Evolutionary conservation across 2,113 vertebrate species (phyloP).

Genomic region (Catharus bicknelli): DNA sequence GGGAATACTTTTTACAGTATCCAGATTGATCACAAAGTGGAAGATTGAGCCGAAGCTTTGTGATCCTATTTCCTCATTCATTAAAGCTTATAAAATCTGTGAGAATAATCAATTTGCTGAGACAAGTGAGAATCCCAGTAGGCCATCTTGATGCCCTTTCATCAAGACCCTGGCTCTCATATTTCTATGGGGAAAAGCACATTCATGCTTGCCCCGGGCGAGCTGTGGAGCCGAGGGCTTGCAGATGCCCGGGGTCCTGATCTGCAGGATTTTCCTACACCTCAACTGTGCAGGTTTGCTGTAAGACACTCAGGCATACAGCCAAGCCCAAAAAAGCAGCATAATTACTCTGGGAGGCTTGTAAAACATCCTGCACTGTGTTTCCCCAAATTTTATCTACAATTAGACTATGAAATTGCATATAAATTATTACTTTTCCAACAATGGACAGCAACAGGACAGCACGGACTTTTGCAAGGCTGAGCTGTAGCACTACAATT

Average conservation of each 20-base stretch:
- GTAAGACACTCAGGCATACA: neutral
- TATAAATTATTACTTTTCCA: constrained; percentile 16
- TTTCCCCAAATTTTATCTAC: neutral
- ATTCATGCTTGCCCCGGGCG: neutral
- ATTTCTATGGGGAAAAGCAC: neutral
- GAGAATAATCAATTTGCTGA: neutral
- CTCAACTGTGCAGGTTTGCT: neutral
- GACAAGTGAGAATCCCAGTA: neutral
- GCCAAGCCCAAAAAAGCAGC: constrained; percentile 11
- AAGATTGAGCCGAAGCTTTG: neutral
- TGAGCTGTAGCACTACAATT: neutral
- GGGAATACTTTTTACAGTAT: neutral
- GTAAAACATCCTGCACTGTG: neutral
- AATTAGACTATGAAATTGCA: constrained; percentile 13
- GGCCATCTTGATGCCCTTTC: neutral
- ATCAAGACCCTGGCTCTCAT: neutral
- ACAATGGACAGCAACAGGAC: neutral
- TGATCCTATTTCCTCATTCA: neutral
- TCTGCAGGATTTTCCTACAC: neutral
- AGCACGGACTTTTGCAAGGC: neutral
- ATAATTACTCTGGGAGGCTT: constrained; percentile 16
- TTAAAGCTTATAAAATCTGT: neutral
- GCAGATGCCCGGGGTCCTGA: neutral
- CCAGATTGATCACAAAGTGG: neutral
- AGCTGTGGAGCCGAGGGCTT: neutral